Base-by-base conservation (phyloP, 2,797 vertebrate species). In the Myotis planiceps region DNA sequence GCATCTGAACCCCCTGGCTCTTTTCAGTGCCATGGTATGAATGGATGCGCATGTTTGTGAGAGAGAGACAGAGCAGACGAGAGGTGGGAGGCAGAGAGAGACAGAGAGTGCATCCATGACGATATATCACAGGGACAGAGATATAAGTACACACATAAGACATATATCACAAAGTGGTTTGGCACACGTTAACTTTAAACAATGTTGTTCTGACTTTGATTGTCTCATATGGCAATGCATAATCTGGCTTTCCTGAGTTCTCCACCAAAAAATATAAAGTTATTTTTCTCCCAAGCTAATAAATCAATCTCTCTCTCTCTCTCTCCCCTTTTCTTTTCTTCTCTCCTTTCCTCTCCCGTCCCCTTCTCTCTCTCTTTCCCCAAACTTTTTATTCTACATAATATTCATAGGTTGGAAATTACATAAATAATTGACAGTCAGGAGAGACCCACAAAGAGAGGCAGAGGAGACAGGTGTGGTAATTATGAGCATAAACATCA, bases 231-330 rank as follows among this genome's bases (percentile, higher is more conserved):
- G 12, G 9, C 60, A 42, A 34, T 19, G n/a, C 13, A 23, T 65
- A 16, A 51, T 53, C 58, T 88, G 37, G 53, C 3, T 10, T 65
- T 63, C 68, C 45, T 29, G 10, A 75, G 4, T 60, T 27, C 2
- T 12, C 63, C 39, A 74, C 1, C 25, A 47, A 51, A 96, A 85
- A 47, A 29, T 55, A 74, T 19, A n/a, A 74, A 68, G 4, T 72
- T 60, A 39, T 79, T 88, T 92, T 86, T 29, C 47, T 88, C 9
- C 69, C 76, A 85, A 5, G 10, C 39, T 86, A 86, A 76, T 19
- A 79, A 72, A 69, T 39, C 39, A 39, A 5, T 39, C 39, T 39
- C 39, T 39, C 37, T 12, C 34, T 25, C 29, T 29, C 39, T 39
- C 39, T 6, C 39, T 39, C n/a, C 8, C 29, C 19, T 16, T 29